Evolutionary conservation across 2,113 vertebrate species (phyloP).

Genomic region (Chlorodrepanis virens): DNA sequence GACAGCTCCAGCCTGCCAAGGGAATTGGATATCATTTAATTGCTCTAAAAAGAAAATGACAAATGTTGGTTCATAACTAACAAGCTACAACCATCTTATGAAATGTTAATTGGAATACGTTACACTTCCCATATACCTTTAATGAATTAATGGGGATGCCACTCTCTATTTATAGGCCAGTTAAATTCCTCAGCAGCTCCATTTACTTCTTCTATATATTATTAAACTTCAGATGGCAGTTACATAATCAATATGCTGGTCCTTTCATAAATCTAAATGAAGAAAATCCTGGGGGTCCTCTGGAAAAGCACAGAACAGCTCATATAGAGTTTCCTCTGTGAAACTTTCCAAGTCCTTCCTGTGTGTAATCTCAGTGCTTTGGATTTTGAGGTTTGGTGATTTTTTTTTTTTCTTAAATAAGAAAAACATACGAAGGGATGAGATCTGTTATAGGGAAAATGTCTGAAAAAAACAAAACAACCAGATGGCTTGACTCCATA

Average conservation of each 20-base stretch:
- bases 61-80: constrained; percentile 69
- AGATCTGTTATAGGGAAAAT: not conserved
- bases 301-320: not conserved
- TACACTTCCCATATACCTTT: constrained; percentile 58
- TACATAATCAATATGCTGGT: constrained; percentile 66
- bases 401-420: not conserved
- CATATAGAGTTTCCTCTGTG: not conserved
- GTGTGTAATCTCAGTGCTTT: not conserved
- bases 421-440: not conserved
- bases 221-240: constrained; percentile 64
- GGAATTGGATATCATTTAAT: constrained; percentile 68
- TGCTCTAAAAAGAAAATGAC: constrained; percentile 66
- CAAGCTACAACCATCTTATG: constrained; percentile 59
- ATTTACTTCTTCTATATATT: constrained; percentile 61
- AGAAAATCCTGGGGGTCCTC: constrained; percentile 29
- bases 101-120: constrained; percentile 70
- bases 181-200: constrained; percentile 61
- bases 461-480: not conserved
- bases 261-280: constrained; percentile 65
- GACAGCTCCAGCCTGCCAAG: constrained; percentile 41
- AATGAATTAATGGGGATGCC: constrained; percentile 72
- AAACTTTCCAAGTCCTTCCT: not conserved
- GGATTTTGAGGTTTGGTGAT: not conserved
- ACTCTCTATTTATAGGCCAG: constrained; percentile 64
- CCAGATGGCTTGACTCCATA: constrained; percentile 6